These are phyloP conservation scores for Eudemis profundana DNA, from an alignment of 2,888 invertebrate species.

Conservation along the genomic window DNA sequence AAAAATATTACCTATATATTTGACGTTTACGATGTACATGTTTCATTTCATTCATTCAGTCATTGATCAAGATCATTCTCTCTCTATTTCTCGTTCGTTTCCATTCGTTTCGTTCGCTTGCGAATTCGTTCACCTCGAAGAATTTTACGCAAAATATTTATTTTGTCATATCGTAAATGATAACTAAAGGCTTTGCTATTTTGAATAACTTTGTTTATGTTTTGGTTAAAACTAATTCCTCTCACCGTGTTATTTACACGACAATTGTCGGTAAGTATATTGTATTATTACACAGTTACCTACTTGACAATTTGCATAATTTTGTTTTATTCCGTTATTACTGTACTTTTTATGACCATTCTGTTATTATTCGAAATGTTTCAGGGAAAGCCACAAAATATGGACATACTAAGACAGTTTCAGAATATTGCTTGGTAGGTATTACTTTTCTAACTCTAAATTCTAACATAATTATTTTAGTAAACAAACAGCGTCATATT, in stretches of 20 bases:
- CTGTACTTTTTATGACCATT: constrained; percentile 37
- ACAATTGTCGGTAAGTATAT: constrained; percentile 35
- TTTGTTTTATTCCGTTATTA: constrained; percentile 37
- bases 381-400: constrained; percentile 56
- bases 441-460: not conserved
- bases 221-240: constrained; percentile 36
- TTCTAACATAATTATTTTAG: too few relatives aligned
- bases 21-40: too few relatives aligned
- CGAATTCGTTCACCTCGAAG: constrained; percentile 1
- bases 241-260: constrained; percentile 25
- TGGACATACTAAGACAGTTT: constrained; percentile 68
- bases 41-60: too few relatives aligned
- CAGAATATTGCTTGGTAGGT: constrained; percentile 70
- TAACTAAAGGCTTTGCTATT: constrained; percentile 1
- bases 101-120: constrained; percentile 7
- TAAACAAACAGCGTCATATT: not conserved
- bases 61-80: too few relatives aligned
- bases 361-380: constrained; percentile 46
- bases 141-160: constrained; percentile 26
- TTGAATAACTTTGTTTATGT: constrained; percentile 21
- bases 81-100: not conserved
- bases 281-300: constrained; percentile 31
- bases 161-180: constrained; percentile 14
- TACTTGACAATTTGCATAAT: constrained; percentile 39
- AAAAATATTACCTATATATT: too few relatives aligned